Base-by-base conservation (phyloP, 2,888 invertebrate genomes). In the Maniola hyperantus region DNA sequence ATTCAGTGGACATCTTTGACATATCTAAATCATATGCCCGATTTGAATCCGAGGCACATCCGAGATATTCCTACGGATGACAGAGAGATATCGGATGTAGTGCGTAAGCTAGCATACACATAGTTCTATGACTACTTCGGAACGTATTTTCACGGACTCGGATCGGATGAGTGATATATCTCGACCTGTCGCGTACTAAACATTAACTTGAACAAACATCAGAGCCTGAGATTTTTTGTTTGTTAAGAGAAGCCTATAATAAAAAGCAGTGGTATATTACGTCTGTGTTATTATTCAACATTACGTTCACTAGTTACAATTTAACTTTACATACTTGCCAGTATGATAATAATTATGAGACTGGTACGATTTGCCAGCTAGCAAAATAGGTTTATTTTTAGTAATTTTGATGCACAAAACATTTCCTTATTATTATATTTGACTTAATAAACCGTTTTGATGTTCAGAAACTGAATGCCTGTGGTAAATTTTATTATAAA, bases 401-500 rank as follows among this genome's bases (percentile, higher is more conserved):
- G 48, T 66, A 61, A 53, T 64, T 57, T 48, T 54, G 64, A 69
- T 69, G 57, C 53, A 64, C 66, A 58, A 42, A 18, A 54, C 62
- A 64, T 58, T 69, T 69, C 69, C 69, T 66, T 62, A 66, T 60
- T 66, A 53, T 53, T 62, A 62, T 62, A 62, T 66, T 59, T 26
- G 26, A 57, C 61, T 11, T 33, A 64, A 66, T 66, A 42, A 53
- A 64, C 54, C 55, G 44, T 61, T 60, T 66, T 64, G 51, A 57
- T n/a, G 44, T 34, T 61, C 39, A 58, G 26, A 53, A 54, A 64
- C 68, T 60, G 55, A 69, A 53, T 60, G 51, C 55, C 26, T 61
- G 39, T 42, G 61, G 36, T 71, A 60, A 39, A 61, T 54, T 50
- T 8, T 69, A 61, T 36, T 69, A 67, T 60, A 65, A 58, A 69